These are phyloP conservation scores for Drosophila teissieri DNA, from an alignment of 1,140 invertebrate genomes.

Conservation along the genomic window DNA sequence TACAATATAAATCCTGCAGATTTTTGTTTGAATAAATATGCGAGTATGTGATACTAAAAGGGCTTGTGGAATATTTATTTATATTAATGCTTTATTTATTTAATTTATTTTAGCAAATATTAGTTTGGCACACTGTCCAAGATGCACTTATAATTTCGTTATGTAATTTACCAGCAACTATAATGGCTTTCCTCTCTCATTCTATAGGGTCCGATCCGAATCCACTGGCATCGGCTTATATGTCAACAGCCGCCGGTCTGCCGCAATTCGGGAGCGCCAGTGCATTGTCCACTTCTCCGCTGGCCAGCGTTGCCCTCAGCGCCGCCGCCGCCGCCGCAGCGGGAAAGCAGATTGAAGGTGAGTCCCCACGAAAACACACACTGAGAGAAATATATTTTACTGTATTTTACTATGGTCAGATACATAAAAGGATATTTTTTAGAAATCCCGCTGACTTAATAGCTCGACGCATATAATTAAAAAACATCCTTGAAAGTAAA, in stretches of 20 bases:
- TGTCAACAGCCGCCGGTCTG: constrained; percentile 81
- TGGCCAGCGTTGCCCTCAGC: constrained; percentile 87
- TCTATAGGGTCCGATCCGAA: constrained; percentile 80
- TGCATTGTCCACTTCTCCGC: constrained; percentile 77
- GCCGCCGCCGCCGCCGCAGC: constrained; percentile 88
- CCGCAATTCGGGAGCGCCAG: constrained; percentile 80
- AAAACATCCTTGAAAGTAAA: neutral
- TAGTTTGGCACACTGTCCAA: no score
- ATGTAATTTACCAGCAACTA: constrained; percentile 31
- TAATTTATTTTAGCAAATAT: no score
- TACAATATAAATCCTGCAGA: no score
- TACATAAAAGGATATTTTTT: no score
- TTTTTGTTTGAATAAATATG: no score
- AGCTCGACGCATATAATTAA: no score
- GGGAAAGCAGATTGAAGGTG: constrained; percentile 94
- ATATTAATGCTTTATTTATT: no score
- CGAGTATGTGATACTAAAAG: no score
- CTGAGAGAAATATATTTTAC: neutral
- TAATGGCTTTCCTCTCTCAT: neutral
- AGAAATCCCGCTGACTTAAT: no score
- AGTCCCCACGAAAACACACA: constrained; percentile 23
- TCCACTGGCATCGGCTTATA: constrained; percentile 82
- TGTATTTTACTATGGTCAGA: neutral
- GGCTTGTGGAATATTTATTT: no score
- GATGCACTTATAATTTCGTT: constrained; percentile 15